These are phyloP conservation scores for Aegithalos caudatus DNA, from an alignment of 2,113 vertebrate genomes.

Conservation along the genomic window DNA sequence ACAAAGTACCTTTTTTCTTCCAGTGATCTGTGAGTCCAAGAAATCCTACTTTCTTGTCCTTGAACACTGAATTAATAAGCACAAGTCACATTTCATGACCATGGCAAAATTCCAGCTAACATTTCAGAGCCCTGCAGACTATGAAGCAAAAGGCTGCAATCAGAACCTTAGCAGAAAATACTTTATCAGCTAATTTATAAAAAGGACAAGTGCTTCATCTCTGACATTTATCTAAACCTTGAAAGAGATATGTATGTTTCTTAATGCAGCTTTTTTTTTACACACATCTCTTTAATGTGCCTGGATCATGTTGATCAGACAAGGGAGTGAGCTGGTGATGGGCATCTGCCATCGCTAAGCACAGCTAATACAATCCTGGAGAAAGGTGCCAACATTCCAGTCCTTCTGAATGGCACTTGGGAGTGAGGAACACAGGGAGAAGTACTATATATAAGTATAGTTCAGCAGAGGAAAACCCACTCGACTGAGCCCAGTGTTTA, in stretches of 20 bases:
- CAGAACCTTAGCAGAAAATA: conserved; percentile 25
- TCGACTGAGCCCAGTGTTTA: not conserved
- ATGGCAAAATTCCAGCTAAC: not conserved
- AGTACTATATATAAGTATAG: not conserved
- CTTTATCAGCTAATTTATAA: not conserved
- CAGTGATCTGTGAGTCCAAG: not conserved
- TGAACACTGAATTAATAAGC: not conserved
- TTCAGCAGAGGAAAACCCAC: not conserved
- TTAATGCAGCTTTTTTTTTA: conserved; percentile 17
- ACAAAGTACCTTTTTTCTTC: not conserved
- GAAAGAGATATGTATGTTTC: not conserved
- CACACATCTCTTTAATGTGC: not conserved
- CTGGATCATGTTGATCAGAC: not conserved
- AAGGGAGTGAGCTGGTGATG: not conserved
- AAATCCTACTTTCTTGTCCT: not conserved
- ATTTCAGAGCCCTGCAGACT: not conserved
- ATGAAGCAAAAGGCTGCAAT: not conserved
- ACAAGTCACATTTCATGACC: not conserved
- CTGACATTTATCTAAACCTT: conserved; percentile 39
- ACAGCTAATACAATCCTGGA: not conserved
- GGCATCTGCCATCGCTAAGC: not conserved
- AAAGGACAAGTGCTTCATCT: conserved; percentile 15
- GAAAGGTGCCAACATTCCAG: not conserved
- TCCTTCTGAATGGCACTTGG: not conserved
- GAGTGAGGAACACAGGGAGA: not conserved